Evolutionary conservation across 2,113 vertebrate genomes (phyloP).

Genomic region (Sceloporus undulatus): DNA sequence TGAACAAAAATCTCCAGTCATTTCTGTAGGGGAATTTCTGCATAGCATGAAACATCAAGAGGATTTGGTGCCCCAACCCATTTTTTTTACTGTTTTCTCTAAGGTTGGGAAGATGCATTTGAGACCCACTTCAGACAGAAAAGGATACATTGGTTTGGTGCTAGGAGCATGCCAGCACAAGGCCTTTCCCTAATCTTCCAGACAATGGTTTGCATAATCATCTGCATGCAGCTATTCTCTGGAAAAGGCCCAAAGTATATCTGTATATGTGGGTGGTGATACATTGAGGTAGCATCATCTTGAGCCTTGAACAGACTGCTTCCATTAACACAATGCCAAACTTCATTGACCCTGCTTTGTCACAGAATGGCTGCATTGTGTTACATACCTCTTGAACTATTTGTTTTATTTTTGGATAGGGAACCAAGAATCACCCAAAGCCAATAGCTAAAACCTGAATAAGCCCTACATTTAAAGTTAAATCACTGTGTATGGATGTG

Average conservation of each 20-base stretch:
- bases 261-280: not conserved
- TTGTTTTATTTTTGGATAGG: not conserved
- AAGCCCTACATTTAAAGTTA: not conserved
- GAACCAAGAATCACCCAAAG: not conserved
- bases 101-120: not conserved
- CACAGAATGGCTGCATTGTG: not conserved
- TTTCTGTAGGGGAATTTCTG: too few species aligned
- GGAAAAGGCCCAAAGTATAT: not conserved
- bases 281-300: not conserved
- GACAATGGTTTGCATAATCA: not conserved
- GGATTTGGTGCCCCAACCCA: not conserved
- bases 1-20: too few species aligned
- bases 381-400: not conserved
- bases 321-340: not conserved
- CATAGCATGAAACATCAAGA: too few species aligned
- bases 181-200: not conserved
- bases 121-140: not conserved
- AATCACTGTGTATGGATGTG: not conserved
- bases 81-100: not conserved
- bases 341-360: not conserved
- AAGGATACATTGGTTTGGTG: not conserved
- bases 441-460: not conserved
- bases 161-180: not conserved
- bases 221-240: not conserved
- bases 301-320: not conserved